phyloP scores from a whole-genome alignment of 2,113 vertebrate genomes.

The Meleagris gallopavo region DNA sequence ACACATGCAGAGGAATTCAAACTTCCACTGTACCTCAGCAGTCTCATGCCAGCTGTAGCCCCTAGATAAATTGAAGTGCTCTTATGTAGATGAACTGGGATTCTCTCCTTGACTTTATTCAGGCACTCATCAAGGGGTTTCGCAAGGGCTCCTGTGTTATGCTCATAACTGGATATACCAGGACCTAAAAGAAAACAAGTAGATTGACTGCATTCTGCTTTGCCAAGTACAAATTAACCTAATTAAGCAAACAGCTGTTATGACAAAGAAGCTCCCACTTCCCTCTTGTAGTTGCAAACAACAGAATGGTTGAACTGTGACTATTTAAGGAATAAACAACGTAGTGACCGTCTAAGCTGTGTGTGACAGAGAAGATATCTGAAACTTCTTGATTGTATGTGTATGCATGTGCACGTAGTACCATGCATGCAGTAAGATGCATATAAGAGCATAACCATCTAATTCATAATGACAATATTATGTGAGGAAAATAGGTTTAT shows the following conservation, averaged over 20 bases:
- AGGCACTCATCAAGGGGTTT: slow-evolving; percentile 83
- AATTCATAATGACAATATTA: background rate
- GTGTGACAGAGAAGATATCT: background rate
- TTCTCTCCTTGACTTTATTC: slow-evolving; percentile 67
- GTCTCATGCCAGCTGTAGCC: slow-evolving; percentile 96
- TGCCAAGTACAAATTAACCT: slow-evolving; percentile 1
- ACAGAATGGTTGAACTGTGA: background rate
- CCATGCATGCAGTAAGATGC: background rate
- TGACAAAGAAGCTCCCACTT: background rate
- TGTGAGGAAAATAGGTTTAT: background rate
- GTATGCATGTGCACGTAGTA: background rate
- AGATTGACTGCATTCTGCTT: slow-evolving; percentile 25
- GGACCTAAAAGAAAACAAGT: slow-evolving; percentile 77
- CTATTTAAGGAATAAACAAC: background rate
- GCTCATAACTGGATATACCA: slow-evolving; percentile 88
- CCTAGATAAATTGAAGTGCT: slow-evolving; percentile 87
- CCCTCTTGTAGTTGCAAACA: background rate
- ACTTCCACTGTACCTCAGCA: slow-evolving; percentile 84
- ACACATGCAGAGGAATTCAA: background rate
- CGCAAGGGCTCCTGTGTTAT: slow-evolving; percentile 67
- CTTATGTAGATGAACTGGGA: slow-evolving; percentile 82
- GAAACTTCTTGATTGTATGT: background rate
- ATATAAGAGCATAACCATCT: background rate
- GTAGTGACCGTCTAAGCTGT: background rate
- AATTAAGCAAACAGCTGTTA: background rate